Base-by-base conservation (phyloP, 1,140 invertebrate genomes). In the Drosophila carrolli region DNA sequence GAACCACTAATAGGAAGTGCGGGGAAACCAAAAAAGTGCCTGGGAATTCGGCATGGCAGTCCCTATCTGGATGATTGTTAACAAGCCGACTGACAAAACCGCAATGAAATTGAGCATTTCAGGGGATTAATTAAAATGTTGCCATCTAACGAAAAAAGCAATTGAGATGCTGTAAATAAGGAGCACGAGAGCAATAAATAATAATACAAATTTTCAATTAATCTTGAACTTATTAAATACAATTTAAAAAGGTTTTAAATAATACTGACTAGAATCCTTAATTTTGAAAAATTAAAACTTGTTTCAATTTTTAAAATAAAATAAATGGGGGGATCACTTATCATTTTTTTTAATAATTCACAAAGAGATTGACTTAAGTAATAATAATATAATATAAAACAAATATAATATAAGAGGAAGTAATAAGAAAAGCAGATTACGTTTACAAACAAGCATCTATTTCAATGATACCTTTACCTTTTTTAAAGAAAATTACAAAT, bases 91-190 rank as follows among this genome's bases (percentile, higher is more conserved):
- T 46, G 51, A 84, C 81, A 84, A 63, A 72, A 76, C 67, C 65
- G 47, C 74, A 73, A 73, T 76, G 19, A 81, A 84, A 84, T 80
- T 84, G 76, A 84, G 73, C 62, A 55, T 65, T 77, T 53, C 55
- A 29, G 54, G 47, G 78, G 67, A 85, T 78, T 85, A 85, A 85
- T 85, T 85, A 81, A 85, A 75, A 65, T 63, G 74, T 85, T 85
- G 74, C 63, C 77, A 66, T 53, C 38, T 43, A 38, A 35, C 56
- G 23, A 76, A 76, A 75, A 65, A 59, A 48, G 29, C 9, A 13
- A 53, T 62, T 71, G 29, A 43, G 27, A 51, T 35, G 9, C 29
- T 54, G 44, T 44, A 48, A 16, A 48, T 38, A 55, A 53, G 44
- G 19, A 29, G 37, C 9, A 14, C 48, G 9, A 5, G n/a, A 16